Conservation (phyloP, 2,113 vertebrate species). For the Paracanthobrama guichenoti region DNA sequence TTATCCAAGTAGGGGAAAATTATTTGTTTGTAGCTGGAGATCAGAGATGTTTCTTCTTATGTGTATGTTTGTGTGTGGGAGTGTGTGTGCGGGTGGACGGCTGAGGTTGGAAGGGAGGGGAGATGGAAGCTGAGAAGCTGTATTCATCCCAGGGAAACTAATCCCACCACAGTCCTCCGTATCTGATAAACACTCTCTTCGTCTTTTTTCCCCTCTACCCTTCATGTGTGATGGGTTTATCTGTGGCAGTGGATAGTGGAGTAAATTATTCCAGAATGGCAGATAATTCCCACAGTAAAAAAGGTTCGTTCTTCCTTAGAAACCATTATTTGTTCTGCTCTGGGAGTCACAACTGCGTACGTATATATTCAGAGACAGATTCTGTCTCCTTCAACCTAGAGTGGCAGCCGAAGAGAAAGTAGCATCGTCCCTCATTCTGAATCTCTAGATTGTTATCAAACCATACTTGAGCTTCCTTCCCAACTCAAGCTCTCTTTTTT, state of each 20-base stretch:
- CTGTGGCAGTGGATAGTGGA: conserved; percentile 62
- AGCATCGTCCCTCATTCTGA: neutral
- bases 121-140: conserved; percentile 64
- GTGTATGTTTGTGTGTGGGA: conserved; percentile 60
- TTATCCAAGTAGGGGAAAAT: neutral
- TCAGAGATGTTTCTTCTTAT: conserved; percentile 28
- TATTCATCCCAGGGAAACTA: conserved; percentile 71
- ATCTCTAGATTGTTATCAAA: conserved; percentile 18
- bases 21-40: conserved; percentile 14
- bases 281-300: conserved; percentile 68
- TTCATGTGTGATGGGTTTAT: conserved; percentile 66
- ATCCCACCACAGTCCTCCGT: conserved; percentile 58
- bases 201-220: conserved; percentile 49
- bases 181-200: conserved; percentile 65
- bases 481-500: neutral
- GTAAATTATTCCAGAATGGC: conserved; percentile 73
- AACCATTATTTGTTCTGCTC: conserved; percentile 29
- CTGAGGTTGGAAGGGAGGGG: conserved; percentile 46
- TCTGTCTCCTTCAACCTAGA: neutral
- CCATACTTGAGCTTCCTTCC: neutral
- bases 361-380: neutral
- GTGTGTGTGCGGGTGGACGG: conserved; percentile 59
- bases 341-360: neutral
- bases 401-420: neutral
- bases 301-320: conserved; percentile 45